Conservation (phyloP, 2,797 vertebrate species). For the Gila robusta region DNA sequence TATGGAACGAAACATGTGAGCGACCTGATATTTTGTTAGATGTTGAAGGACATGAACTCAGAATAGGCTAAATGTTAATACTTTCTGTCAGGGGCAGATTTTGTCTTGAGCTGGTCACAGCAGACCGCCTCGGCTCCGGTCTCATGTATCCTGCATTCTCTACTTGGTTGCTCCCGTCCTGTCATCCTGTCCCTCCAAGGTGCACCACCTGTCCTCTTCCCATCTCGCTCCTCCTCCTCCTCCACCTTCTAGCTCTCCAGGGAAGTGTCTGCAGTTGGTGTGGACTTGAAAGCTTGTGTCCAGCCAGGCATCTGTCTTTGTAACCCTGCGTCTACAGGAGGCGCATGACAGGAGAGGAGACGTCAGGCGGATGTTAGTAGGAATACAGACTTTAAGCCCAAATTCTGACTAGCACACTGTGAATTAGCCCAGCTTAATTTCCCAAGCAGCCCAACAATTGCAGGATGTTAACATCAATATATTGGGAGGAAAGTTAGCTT, state of each 20-base stretch:
- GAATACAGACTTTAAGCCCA: conserved; percentile 7
- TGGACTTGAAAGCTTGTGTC: conserved; percentile 49
- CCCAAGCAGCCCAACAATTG: not conserved
- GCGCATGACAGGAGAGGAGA: conserved; percentile 3
- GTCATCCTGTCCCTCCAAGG: conserved; percentile 53
- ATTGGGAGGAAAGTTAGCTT: not conserved
- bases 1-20: not conserved
- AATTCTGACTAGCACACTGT: not conserved
- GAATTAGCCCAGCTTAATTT: not conserved
- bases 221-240: conserved; percentile 24
- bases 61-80: not conserved
- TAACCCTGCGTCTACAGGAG: conserved; percentile 44
- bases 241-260: conserved; percentile 39
- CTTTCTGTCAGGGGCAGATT: conserved; percentile 1
- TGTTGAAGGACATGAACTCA: not conserved
- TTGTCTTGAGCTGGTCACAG: conserved; percentile 17
- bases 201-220: conserved; percentile 56
- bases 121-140: not conserved
- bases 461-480: conserved; percentile 11
- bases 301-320: conserved; percentile 51
- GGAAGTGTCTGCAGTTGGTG: conserved; percentile 45
- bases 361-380: conserved; percentile 11
- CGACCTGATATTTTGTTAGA: not conserved
- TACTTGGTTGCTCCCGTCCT: conserved; percentile 41
- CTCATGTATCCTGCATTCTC: conserved; percentile 29